A percentile compares a stretch with the other conserved stretches of the same genome.
Conservation (phyloP, 2,888 invertebrate genomes). For the Aradus depressus region DNA sequence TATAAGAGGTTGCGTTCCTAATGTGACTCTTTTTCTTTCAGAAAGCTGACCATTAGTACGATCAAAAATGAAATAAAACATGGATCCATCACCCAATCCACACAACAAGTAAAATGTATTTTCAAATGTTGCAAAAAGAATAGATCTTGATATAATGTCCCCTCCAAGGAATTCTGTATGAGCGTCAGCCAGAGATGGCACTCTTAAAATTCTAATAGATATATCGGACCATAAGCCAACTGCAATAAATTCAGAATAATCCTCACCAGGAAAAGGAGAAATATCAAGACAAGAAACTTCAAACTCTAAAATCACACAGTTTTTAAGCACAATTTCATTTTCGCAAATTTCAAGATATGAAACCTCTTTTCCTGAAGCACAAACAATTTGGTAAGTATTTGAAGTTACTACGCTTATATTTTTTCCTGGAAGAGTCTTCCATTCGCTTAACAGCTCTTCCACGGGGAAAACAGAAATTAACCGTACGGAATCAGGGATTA, state of each 20-base stretch:
- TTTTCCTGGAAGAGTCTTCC: slow-evolving; percentile 58
- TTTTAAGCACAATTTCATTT: slow-evolving; percentile 50
- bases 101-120: slow-evolving; percentile 78
- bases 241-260: slow-evolving; percentile 65
- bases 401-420: slow-evolving; percentile 81
- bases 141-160: slow-evolving; percentile 94
- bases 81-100: slow-evolving; percentile 92
- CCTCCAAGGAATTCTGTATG: slow-evolving; percentile 81
- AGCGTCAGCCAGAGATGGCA: slow-evolving; percentile 69
- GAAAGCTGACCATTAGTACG: slow-evolving; percentile 58
- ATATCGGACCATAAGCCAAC: slow-evolving; percentile 97
- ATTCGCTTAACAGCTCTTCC: slow-evolving; percentile 41
- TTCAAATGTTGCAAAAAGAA: slow-evolving; percentile 88
- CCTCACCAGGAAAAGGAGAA: slow-evolving; percentile 50
- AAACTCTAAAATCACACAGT: slow-evolving; percentile 65
- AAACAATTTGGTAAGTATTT: slow-evolving; percentile 60
- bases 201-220: slow-evolving; percentile 69
- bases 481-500: slow-evolving; percentile 61
- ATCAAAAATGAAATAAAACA: slow-evolving; percentile 88
- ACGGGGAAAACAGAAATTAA: slow-evolving; percentile 52
- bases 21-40: slow-evolving; percentile 84
- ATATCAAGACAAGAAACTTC: slow-evolving; percentile 95
- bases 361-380: slow-evolving; percentile 75
- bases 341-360: slow-evolving; percentile 65
- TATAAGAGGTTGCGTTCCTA: slow-evolving; percentile 96